Conservation (phyloP, 2,113 vertebrate genomes). For the Paramisgurnus dabryanus region DNA sequence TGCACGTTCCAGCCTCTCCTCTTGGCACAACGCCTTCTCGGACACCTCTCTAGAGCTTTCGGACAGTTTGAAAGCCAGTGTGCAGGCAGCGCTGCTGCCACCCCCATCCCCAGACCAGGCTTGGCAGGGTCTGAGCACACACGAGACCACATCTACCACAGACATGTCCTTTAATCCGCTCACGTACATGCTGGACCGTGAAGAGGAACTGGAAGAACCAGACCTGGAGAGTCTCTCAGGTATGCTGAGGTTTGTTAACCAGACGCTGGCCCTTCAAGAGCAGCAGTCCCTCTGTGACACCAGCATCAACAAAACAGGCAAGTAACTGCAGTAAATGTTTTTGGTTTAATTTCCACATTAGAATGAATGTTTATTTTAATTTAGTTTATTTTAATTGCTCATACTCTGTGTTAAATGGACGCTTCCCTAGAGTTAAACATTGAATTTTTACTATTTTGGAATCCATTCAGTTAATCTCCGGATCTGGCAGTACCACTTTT, state of each 20-base stretch:
- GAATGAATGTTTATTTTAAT: no score
- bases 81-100: slow-evolving; percentile 59
- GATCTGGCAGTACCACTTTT: no score
- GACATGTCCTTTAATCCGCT: slow-evolving; percentile 74
- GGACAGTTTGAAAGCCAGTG: slow-evolving; percentile 60
- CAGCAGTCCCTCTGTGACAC: slow-evolving; percentile 59
- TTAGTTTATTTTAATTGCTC: no score
- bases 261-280: slow-evolving; percentile 73
- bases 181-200: slow-evolving; percentile 68
- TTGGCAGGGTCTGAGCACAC: slow-evolving; percentile 66
- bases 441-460: no score
- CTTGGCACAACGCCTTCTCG: slow-evolving; percentile 27
- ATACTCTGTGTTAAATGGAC: no score
- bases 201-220: slow-evolving; percentile 53
- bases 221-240: slow-evolving; percentile 65
- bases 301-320: slow-evolving; percentile 21
- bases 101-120: slow-evolving; percentile 47
- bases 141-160: slow-evolving; percentile 52
- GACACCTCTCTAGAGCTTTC: slow-evolving; percentile 67
- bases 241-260: slow-evolving; percentile 76
- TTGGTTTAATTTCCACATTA: no score
- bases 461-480: no score
- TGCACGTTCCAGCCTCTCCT: slow-evolving; percentile 31
- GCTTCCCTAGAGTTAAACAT: no score
- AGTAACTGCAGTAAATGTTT: neutral